Evolutionary conservation across 2,113 vertebrate genomes (phyloP), one percentile per base, ranked within the genome.

Genomic region (Corvus cornix): DNA sequence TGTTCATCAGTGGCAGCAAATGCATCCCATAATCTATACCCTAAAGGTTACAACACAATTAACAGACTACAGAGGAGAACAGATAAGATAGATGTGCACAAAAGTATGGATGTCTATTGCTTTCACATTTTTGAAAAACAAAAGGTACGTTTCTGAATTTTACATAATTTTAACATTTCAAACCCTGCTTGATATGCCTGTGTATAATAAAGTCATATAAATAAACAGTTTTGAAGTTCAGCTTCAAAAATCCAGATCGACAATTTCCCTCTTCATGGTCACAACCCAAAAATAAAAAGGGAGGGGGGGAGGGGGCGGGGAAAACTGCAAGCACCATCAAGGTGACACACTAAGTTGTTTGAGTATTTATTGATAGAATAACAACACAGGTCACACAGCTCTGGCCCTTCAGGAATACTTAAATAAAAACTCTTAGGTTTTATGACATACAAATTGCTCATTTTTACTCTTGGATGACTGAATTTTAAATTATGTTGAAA

Each of bases 401-500:
- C 63, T 69, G 43, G 37, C 43, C 87, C 84, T 96, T 75, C 67
- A 86, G 79, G 79, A 93, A 94, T 70, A 86, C 35, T 53, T 68
- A 84, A 31, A 73, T 35, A 69, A 67, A 82, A 93, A 4, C 72
- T 55, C 79, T 15, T 44, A 2, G 2, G 11, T 84, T 92, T 88
- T 84, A 64, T 86, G 64, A 70, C 19, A 60, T 19, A 80, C 8
- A 89, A 77, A 90, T 80, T 73, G 63, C 44, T 94, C 87, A 43
- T 48, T 91, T 85, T 79, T 69, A 52, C 59, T 86, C 85, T 21
- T 55, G 35, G 51, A 79, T 66, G 75, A 63, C 78, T 87, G 84
- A 77, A 91, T 85, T 95, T 93, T 77, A 95, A 88, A 84, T 84
- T 81, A 81, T 10, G 2, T 28, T 90, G 75, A 91, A 78, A 96